Base-by-base conservation (phyloP, 2,113 vertebrate genomes). In the Oenanthe melanoleuca region DNA sequence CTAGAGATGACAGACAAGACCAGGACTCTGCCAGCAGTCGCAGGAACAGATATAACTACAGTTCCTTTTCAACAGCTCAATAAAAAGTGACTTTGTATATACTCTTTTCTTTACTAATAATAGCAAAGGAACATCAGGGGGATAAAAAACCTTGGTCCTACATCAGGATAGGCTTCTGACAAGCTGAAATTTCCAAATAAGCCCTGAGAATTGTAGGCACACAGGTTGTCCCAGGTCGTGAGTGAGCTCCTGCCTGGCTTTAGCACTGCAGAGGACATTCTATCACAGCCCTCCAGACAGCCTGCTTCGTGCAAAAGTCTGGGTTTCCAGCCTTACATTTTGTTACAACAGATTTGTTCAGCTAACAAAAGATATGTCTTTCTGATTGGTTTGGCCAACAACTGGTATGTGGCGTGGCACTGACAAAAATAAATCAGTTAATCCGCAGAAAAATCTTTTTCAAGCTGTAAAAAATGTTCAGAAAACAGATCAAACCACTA, bases 1-100 rank as follows among this genome's bases (percentile, higher is more conserved):
- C 82, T 80, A 87, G 57, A 94, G 93, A 95, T 55, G 75, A 92
- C 63, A 91, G 86, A 91, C 81, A 80, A 86, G 78, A 89, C 42
- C 40, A 90, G 78, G 67, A 38, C 67, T 42, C n/a, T 84, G 86
- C 70, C 93, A 91, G 88, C 33, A 49, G 86, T 79, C 69, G 38
- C 73, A 91, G 66, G 94, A 97, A 93, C 45, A 78, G 40, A 59
- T 29, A 72, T 71, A 95, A 81, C 53, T 72, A 71, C 34, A 80
- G 60, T 16, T 95, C 52, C 67, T 85, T 91, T 94, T 75, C 79
- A 95, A 94, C 45, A 79, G 66, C 66, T 93, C 75, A 80, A 45
- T 82, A 82, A 90, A 94, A 86, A 75, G 19, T 45, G 42, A 55
- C 66, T 92, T 91, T 61, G 12, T 49, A 26, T 29, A 26, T 45